Evolutionary conservation across 1,140 invertebrate genomes (phyloP), one percentile per base, ranked within the genome.

Genomic region (Drosophila quadrilineata): DNA sequence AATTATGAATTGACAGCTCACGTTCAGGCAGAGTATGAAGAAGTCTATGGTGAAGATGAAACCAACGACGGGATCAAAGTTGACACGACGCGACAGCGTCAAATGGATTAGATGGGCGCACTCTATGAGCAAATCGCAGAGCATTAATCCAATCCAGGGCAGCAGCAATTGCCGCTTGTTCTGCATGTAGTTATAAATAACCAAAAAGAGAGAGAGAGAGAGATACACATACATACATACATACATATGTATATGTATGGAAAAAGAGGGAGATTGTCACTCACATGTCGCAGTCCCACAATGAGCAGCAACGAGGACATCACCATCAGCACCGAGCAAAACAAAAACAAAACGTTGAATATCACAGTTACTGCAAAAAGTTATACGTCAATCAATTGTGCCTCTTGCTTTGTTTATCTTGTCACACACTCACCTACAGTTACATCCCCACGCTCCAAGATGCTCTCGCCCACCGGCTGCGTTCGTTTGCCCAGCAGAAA

Each of bases 31-130:
- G 36, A 85, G 58, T 2, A 88, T 68, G 35, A 88, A 88, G 31
- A 88, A 87, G 49, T 85, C 85, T 48, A 88, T 76, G 41, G 85
- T 88, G 41, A 88, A 88, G 41, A 88, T 75, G 46, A 87, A 87
- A 10, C 85, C 85, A n/a, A 85, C 79, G 40, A 88, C 76, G 3
- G 85, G 85, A 65, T 88, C 85, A 24, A 88, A 88, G 10, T 56
- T 64, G 5, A 85, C 75, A 31, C 85, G 76, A 38, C 73, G 59
- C 10, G 70, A 73, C 8, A 85, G 28, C n/a, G 59, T 46, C 65
- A 88, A 31, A 54, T 85, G 69, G 4, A 85, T 26, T 3, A 88
- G 63, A 58, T 88, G 85, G 33, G 66, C 66, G 24, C 67, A 46
- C 33, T 85, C 85, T 31, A 87, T 70, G 29, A 87, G 60, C 48